These are phyloP conservation scores for Dendrolimus houi DNA, from an alignment of 2,888 invertebrate species.

Conservation along the genomic window DNA sequence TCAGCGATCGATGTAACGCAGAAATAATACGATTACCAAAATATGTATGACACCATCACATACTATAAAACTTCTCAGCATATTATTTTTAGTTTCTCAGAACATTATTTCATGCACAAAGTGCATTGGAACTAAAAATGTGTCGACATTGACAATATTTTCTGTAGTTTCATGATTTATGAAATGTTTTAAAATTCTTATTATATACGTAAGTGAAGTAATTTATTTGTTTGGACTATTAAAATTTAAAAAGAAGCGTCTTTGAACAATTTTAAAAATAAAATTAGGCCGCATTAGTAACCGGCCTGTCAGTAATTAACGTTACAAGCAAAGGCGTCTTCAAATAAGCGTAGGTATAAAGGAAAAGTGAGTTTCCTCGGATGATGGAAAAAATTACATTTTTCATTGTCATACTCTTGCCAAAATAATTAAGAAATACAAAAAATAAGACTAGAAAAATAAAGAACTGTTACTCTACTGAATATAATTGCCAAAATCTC, in stretches of 20 bases:
- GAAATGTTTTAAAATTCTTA: too few species aligned
- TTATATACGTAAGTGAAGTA: too few species aligned
- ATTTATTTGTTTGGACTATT: too few species aligned
- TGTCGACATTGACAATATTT: too few species aligned
- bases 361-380: neutral
- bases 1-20: slow-evolving; percentile 55
- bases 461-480: too few species aligned
- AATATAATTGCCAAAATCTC: too few species aligned
- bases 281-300: slow-evolving; percentile 23
- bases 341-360: slow-evolving; percentile 2
- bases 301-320: slow-evolving; percentile 31
- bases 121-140: neutral
- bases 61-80: slow-evolving; percentile 3
- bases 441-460: neutral
- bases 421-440: slow-evolving; percentile 21
- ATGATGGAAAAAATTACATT: slow-evolving; percentile 20
- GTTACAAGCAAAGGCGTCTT: slow-evolving; percentile 13
- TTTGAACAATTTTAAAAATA: neutral
- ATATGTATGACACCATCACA: slow-evolving; percentile 15
- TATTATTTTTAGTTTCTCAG: neutral
- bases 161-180: too few species aligned
- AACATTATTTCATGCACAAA: neutral
- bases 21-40: slow-evolving; percentile 40
- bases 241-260: neutral
- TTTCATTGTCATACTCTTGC: slow-evolving; percentile 29